Evolutionary conservation across 23 tunicate genomes (phyloP), one percentile per base, ranked within the genome.

Genomic region (Botrylloides violaceus): DNA sequence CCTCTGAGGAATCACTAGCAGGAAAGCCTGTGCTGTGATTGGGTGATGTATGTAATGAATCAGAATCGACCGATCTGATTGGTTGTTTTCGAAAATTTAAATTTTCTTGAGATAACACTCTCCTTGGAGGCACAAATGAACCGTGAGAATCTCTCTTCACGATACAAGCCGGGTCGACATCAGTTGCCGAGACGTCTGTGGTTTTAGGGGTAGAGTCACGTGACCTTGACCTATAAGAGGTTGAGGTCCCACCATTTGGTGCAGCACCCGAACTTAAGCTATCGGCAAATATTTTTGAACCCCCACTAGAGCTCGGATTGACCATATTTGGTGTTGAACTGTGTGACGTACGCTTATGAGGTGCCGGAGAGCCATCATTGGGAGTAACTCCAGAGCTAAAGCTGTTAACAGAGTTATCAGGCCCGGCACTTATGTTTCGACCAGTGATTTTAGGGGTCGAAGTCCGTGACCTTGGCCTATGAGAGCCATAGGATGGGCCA

Each of bases 41-140:
- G n/a, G n/a, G n/a, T 15, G 53, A 43, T 43, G 53, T 7, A 9
- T 15, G 12, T 15, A 9, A 7, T 7, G 53, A 43, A 7, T 63
- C 70, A 7, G 70, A 63, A 28, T 63, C 70, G 23, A 31, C 12
- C 3, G 70, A 63, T 3, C 70, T 34, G 20, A 33, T 63, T 28
- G 20, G 70, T 28, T 31, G 20, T 3, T 34, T 34, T 63, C 33
- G 23, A 28, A 27, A 63, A 9, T 26, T 33, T 31, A 63, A 31
- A 28, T 63, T 63, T 9, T 63, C 70, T 3, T 9, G 33, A 26
- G 70, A 63, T 4, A 63, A 33, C 26, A 28, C 70, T 31, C 33
- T 25, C 35, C 70, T 25, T 9, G 70, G 70, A 29, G 70, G 35
- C 4, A 63, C 70, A 28, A 63, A 27, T 4, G 70, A 63, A 3